These are phyloP conservation scores for Dermatemys mawii DNA, from an alignment of 2,113 vertebrate species.

Conservation along the genomic window DNA sequence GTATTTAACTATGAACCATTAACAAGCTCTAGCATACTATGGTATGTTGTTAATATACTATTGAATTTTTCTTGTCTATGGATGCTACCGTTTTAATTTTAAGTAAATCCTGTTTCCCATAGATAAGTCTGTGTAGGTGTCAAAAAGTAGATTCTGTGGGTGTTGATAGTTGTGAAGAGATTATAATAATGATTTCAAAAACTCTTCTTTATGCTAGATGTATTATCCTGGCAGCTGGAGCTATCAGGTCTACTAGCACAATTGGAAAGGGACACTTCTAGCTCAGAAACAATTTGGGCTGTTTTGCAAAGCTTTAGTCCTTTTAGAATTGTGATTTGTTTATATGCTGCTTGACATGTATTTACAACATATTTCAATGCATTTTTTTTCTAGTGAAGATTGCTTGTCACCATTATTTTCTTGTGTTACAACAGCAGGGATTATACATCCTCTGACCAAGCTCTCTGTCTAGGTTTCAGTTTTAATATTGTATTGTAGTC, in stretches of 20 bases:
- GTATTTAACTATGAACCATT: neutral
- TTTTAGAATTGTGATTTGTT: conserved; percentile 31
- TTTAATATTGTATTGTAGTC: conserved; percentile 10
- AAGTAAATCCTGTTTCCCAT: conserved; percentile 32
- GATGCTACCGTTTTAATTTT: neutral
- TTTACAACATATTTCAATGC: conserved; percentile 40
- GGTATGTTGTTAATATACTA: neutral
- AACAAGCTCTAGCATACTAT: neutral
- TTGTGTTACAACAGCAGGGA: conserved; percentile 59
- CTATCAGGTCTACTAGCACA: conserved; percentile 54
- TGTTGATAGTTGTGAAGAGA: conserved; percentile 64
- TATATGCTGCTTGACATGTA: conserved; percentile 47
- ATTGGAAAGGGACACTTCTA: conserved; percentile 52
- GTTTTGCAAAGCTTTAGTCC: conserved; percentile 46
- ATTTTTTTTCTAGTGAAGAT: conserved; percentile 43
- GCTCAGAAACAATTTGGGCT: conserved; percentile 50
- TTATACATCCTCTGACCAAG: conserved; percentile 44
- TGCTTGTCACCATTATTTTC: conserved; percentile 62
- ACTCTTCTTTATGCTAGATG: conserved; percentile 41
- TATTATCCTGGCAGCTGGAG: conserved; percentile 44
- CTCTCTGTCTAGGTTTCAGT: conserved; percentile 21
- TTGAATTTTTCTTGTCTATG: neutral
- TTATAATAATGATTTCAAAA: conserved; percentile 68
- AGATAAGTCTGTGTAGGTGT: conserved; percentile 3
- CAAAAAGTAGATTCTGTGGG: conserved; percentile 49